Evolutionary conservation across 2,888 invertebrate genomes (phyloP).

Genomic region (Clepsis dumicolana): DNA sequence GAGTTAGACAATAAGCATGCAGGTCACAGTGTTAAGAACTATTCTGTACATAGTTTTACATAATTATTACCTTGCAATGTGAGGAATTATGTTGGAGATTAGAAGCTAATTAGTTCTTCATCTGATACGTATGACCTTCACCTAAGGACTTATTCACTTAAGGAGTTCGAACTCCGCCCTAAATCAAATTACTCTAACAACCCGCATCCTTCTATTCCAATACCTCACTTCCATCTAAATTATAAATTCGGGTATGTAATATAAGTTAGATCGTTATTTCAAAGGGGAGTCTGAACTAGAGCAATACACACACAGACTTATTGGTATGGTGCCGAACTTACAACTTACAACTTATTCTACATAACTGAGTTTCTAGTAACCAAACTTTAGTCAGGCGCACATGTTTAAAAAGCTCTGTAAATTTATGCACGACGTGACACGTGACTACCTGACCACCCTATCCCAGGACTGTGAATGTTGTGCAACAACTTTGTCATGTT

Average conservation of each 20-base stretch:
- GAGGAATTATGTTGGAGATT: no score
- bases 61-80: no score
- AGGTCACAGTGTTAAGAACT: no score
- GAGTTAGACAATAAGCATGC: no score
- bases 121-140: not conserved
- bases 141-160: not conserved
- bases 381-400: not conserved
- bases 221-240: constrained; percentile 15
- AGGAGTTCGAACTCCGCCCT: not conserved
- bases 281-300: constrained; percentile 6
- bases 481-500: no score
- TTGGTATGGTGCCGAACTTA: not conserved
- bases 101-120: not conserved
- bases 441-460: no score
- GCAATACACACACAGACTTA: constrained; percentile 6
- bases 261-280: constrained; percentile 37
- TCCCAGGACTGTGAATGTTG: no score
- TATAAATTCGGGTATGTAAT: constrained; percentile 24
- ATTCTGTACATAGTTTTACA: no score
- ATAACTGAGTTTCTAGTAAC: not conserved
- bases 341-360: not conserved
- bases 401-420: no score
- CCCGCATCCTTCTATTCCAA: constrained; percentile 22
- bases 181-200: constrained; percentile 10
- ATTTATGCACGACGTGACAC: no score